phyloP scores from a whole-genome alignment of 2,113 vertebrate genomes.

The Onychostoma macrolepis region DNA sequence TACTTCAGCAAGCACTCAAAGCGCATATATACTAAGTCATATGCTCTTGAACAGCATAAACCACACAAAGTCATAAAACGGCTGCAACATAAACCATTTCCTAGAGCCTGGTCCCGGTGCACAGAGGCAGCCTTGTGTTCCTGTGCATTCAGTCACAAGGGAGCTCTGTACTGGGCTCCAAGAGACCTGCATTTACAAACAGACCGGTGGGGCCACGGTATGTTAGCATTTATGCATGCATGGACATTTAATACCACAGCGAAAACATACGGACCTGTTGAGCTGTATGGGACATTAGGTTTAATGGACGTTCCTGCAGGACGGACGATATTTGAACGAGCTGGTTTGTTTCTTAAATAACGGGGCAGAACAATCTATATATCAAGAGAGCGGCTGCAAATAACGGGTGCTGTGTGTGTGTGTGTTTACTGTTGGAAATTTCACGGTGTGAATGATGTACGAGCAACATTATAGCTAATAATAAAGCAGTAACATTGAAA shows the following conservation, averaged over 20 bases:
- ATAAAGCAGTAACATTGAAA: background rate
- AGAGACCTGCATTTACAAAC: slow-evolving; percentile 49
- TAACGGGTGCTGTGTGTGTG: background rate
- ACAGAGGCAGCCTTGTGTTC: slow-evolving; percentile 54
- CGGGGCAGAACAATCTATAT: slow-evolving; percentile 17
- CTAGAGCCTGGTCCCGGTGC: slow-evolving; percentile 21
- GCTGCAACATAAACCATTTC: slow-evolving; percentile 43
- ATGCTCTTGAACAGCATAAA: slow-evolving; percentile 40
- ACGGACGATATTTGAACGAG: slow-evolving; percentile 13
- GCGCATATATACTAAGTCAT: slow-evolving; percentile 33
- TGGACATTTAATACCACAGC: slow-evolving; percentile 53
- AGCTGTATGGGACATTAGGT: slow-evolving; percentile 42
- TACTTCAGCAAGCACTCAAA: slow-evolving; percentile 30
- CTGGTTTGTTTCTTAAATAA: slow-evolving; percentile 39
- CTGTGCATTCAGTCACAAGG: slow-evolving; percentile 43
- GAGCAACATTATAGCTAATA: background rate
- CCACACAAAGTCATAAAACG: slow-evolving; percentile 42
- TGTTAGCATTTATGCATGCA: slow-evolving; percentile 51
- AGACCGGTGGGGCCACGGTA: slow-evolving; percentile 35
- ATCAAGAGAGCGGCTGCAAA: slow-evolving; percentile 10
- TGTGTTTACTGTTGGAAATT: background rate
- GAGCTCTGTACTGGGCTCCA: slow-evolving; percentile 48
- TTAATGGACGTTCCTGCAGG: slow-evolving; percentile 39
- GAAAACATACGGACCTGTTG: slow-evolving; percentile 39
- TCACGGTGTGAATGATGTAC: background rate